These are phyloP conservation scores for Synergus umbraculus DNA, from an alignment of 2,888 invertebrate species.

Conservation along the genomic window DNA sequence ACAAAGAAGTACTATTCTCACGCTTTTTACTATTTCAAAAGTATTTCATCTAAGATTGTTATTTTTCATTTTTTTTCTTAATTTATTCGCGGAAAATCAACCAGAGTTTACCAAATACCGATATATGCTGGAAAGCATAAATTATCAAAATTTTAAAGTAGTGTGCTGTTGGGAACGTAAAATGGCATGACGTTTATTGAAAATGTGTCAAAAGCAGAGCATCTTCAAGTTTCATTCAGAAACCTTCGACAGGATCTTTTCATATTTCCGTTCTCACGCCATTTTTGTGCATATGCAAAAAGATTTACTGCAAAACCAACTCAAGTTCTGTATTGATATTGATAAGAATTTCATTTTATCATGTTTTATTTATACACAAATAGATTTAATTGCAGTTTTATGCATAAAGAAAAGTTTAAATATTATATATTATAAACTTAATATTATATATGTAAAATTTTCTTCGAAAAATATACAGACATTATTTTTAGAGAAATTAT, in stretches of 20 bases:
- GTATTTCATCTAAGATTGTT: background rate
- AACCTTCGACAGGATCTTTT: background rate
- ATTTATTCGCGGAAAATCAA: background rate
- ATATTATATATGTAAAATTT: too few relatives aligned
- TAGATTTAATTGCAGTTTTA: background rate
- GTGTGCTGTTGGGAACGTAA: background rate
- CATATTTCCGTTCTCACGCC: background rate
- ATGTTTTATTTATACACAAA: background rate
- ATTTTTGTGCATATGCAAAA: background rate
- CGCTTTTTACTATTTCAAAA: background rate
- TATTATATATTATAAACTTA: too few relatives aligned
- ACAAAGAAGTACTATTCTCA: background rate
- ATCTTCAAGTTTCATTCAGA: background rate
- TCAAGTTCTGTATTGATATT: background rate
- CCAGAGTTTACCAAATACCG: background rate
- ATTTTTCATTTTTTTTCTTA: background rate
- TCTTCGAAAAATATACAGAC: too few relatives aligned
- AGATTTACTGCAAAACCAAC: background rate
- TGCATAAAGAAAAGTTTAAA: too few relatives aligned
- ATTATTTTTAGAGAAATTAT: too few relatives aligned
- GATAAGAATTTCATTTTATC: background rate
- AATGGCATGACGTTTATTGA: background rate
- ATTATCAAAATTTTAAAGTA: background rate
- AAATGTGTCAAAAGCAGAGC: constrained; percentile 2
- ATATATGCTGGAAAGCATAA: background rate